phyloP scores from a whole-genome alignment of 2,113 vertebrate genomes.

The Hoplias malabaricus region DNA sequence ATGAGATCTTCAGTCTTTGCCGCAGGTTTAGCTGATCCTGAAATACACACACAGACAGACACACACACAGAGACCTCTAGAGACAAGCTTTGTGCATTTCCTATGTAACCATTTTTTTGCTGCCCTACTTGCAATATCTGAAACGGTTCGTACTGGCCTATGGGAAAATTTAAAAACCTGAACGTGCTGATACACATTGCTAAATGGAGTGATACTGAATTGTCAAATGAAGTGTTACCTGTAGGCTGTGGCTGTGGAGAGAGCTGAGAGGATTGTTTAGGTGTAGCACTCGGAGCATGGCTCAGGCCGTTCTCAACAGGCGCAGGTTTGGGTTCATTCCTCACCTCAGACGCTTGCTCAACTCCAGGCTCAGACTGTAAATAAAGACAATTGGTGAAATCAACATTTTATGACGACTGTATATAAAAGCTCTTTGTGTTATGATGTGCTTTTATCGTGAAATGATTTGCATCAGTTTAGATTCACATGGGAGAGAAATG shows the following conservation, averaged over 20 bases:
- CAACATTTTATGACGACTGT: background rate
- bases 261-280: conserved; percentile 78
- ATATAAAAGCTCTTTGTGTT: too few species aligned
- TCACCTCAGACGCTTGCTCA: conserved; percentile 79
- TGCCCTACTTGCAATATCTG: background rate
- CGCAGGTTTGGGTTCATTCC: conserved; percentile 81
- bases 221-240: conserved; percentile 63
- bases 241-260: conserved; percentile 80
- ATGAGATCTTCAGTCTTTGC: conserved; percentile 94
- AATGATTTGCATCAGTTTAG: too few species aligned
- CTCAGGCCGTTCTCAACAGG: conserved; percentile 91
- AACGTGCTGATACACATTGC: background rate
- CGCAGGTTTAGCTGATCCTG: conserved; percentile 88
- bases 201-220: conserved; percentile 42
- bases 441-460: too few species aligned
- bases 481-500: too few species aligned
- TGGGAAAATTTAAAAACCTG: background rate
- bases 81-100: background rate
- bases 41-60: conserved; percentile 27
- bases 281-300: conserved; percentile 74
- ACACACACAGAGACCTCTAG: background rate
- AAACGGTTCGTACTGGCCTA: background rate
- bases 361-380: conserved; percentile 79
- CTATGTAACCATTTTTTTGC: background rate
- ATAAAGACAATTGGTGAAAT: background rate